These are phyloP conservation scores for Caenorhabditis briggsae DNA, from an alignment of 1,140 invertebrate genomes.

Conservation along the genomic window DNA sequence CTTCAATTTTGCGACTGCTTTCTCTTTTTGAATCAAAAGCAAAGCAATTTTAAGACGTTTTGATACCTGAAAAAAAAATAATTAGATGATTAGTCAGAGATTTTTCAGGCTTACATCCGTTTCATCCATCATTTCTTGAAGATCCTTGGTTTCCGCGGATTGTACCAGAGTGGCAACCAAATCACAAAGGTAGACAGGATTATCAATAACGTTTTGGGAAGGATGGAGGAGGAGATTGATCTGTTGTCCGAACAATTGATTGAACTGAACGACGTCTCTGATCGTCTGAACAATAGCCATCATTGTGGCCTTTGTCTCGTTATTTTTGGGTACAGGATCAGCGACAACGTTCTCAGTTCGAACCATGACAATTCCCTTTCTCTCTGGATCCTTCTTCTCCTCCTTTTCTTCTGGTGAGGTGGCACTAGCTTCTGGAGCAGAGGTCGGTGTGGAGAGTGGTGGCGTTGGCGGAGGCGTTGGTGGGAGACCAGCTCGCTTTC, in stretches of 20 bases:
- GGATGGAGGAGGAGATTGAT: conserved; percentile 92
- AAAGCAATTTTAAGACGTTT: conserved; percentile 90
- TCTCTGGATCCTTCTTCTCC: background rate
- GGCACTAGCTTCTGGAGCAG: background rate
- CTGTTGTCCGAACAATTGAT: conserved; percentile 75
- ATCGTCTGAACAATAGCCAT: conserved; percentile 91
- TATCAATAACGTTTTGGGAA: conserved; percentile 94
- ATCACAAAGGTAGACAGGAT: conserved; percentile 98
- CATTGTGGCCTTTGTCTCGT: conserved; percentile 92
- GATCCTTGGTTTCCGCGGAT: conserved; percentile 89
- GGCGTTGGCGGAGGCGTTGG: background rate
- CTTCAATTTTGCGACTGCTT: conserved; percentile 94
- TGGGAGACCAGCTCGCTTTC: background rate
- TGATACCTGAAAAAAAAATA: conserved; percentile 84
- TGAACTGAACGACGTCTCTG: conserved; percentile 73
- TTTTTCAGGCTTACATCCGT: conserved; percentile 84
- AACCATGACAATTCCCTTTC: conserved; percentile 85
- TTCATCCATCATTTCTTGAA: conserved; percentile 95
- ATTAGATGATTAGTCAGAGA: background rate
- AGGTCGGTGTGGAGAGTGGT: background rate
- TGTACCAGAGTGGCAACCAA: conserved; percentile 91
- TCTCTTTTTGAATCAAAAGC: conserved; percentile 94
- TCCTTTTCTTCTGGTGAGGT: conserved; percentile 10
- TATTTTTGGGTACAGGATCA: conserved; percentile 82
- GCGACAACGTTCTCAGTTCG: conserved; percentile 94